Evolutionary conservation across 2,888 invertebrate genomes (phyloP), one percentile per base, ranked within the genome.

Genomic region (Neoitamus cyanurus): DNA sequence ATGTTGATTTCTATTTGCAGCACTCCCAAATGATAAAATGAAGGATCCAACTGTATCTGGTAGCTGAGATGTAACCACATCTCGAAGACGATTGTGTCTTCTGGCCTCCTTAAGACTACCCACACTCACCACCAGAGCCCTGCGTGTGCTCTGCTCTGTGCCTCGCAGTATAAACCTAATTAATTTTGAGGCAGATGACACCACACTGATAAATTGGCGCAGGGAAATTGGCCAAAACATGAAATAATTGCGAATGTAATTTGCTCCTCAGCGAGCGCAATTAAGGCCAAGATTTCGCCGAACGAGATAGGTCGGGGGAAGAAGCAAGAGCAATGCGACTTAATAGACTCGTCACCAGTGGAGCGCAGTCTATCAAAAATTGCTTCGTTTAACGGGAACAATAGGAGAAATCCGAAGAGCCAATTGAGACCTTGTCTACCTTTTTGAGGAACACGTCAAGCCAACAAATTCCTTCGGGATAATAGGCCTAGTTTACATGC

Each of bases 231-330:
- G 89, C 90, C 90, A 90, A 90, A 91, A 91, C 91, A 91, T 91
- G 90, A 91, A 91, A 91, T 91, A 91, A 91, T 91, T 91, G 90
- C 91, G 90, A 91, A 91, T 91, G 90, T 91, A 91, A 91, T 91
- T 91, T 91, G 90, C 90, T 90, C 4, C 31, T 78, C 78, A 58
- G 48, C 34, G 34, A 48, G 30, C 30, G 78, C 15, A 78, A 58
- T 48, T 78, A 78, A 58, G 13, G 30, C 9, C 58, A 48, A 78
- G 78, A 78, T 78, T 78, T 78, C 42, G 6, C 42, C 31, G 78
- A 46, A 25, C 15, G n/a, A 37, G 77, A 77, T 77, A 77, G 28
- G 2, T 13, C 13, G 34, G 4, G 31, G 31, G 6, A n/a, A 30
- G n/a, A 70, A 13, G 6, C 70, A 11, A 70, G n/a, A 31, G 3